Conservation (phyloP, 2,797 vertebrate species). For the Oryzias sinensis region DNA sequence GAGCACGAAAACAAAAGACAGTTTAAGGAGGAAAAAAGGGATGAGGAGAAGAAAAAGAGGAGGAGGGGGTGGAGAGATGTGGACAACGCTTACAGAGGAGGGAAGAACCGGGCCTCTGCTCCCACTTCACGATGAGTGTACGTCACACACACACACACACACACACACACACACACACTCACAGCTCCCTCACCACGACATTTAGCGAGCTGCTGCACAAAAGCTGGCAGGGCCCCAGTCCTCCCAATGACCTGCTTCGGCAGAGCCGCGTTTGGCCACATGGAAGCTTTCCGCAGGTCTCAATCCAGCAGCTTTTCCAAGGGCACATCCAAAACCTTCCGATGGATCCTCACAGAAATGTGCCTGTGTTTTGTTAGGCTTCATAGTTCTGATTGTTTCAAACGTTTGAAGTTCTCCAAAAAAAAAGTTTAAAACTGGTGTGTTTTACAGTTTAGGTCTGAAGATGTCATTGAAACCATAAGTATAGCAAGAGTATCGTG, state of each 20-base stretch:
- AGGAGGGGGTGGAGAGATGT: slow-evolving; percentile 20
- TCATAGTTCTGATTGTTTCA: too few relatives aligned
- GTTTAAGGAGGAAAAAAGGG: slow-evolving; percentile 72
- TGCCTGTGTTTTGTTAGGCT: too few relatives aligned
- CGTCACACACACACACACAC: slow-evolving; percentile 17
- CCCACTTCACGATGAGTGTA: slow-evolving; percentile 63
- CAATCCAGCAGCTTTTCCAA: background rate
- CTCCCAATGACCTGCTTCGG: slow-evolving; percentile 66
- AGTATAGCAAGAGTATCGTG: too few relatives aligned
- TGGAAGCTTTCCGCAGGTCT: slow-evolving; percentile 7
- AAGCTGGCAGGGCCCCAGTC: slow-evolving; percentile 59
- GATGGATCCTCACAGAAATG: too few relatives aligned
- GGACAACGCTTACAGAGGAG: slow-evolving; percentile 65
- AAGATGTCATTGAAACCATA: too few relatives aligned
- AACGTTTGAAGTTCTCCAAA: too few relatives aligned
- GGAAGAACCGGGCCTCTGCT: slow-evolving; percentile 66
- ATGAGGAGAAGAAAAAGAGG: slow-evolving; percentile 39
- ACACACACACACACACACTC: slow-evolving; percentile 28
- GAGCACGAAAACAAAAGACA: slow-evolving; percentile 82
- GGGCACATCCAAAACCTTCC: too few relatives aligned
- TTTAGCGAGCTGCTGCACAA: slow-evolving; percentile 59
- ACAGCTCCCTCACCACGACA: slow-evolving; percentile 25
- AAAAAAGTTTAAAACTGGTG: too few relatives aligned
- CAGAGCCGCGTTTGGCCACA: slow-evolving; percentile 40
- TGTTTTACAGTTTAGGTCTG: too few relatives aligned